phyloP scores from a whole-genome alignment of 2,113 vertebrate genomes.

The Psettodes erumei region DNA sequence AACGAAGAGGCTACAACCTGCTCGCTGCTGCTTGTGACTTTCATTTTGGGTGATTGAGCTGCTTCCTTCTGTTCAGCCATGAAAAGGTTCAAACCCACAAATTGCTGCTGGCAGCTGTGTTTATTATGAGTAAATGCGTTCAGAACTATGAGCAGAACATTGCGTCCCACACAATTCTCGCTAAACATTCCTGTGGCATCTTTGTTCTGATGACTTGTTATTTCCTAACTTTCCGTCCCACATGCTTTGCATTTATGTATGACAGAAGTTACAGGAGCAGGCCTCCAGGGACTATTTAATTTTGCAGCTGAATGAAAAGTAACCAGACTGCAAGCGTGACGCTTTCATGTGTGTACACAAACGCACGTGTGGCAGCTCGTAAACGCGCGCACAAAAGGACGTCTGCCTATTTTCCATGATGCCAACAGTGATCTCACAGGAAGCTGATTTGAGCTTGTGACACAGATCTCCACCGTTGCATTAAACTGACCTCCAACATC shows the following conservation, averaged over 20 bases:
- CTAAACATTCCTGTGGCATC: background rate
- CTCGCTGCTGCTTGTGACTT: no score
- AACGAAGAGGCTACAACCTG: no score
- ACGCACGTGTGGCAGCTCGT: constrained; percentile 37
- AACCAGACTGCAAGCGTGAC: background rate
- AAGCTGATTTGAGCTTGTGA: constrained; percentile 10
- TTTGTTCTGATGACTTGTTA: background rate
- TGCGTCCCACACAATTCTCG: no score
- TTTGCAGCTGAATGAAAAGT: constrained; percentile 13
- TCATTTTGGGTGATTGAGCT: no score
- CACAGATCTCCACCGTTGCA: background rate
- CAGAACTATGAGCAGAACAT: no score
- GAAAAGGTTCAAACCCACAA: no score
- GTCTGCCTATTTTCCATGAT: constrained; percentile 58
- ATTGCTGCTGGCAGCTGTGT: no score
- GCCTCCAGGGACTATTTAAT: background rate
- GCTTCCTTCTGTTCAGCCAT: no score
- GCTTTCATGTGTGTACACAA: constrained; percentile 17
- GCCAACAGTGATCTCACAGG: constrained; percentile 10
- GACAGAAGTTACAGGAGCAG: background rate
- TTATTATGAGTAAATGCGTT: no score
- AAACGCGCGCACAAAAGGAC: constrained; percentile 37
- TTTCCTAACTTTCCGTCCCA: background rate
- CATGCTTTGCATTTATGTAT: constrained; percentile 8
- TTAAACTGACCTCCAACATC: constrained; percentile 27